These are phyloP conservation scores for Lontra canadensis DNA, from an alignment of 2,113 vertebrate species.

Conservation along the genomic window DNA sequence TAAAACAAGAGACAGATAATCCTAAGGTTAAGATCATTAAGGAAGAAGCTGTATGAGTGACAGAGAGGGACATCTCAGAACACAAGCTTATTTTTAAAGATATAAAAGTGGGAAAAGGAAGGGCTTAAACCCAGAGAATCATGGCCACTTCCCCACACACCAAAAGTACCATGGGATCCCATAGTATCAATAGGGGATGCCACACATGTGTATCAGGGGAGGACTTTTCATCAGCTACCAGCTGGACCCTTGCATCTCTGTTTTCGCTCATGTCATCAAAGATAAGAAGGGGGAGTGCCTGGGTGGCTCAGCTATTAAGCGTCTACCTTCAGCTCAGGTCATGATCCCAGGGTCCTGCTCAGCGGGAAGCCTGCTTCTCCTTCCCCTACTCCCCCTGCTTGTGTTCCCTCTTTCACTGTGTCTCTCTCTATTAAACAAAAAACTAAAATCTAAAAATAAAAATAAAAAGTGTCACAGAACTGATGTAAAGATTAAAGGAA, in stretches of 20 bases:
- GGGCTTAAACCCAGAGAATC: not conserved
- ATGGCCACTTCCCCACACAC: not conserved
- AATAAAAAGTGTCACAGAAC: not conserved
- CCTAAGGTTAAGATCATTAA: not conserved
- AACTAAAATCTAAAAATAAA: not conserved
- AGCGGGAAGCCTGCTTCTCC: too few species aligned
- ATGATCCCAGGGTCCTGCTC: too few species aligned
- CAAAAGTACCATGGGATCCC: not conserved
- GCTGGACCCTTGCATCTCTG: not conserved
- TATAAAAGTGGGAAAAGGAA: not conserved
- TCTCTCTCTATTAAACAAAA: too few species aligned
- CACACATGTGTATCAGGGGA: not conserved
- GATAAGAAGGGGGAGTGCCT: not conserved
- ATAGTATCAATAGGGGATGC: too few species aligned
- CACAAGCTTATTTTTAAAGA: not conserved
- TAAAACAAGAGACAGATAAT: not conserved
- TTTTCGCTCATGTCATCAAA: not conserved
- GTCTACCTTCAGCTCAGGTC: too few species aligned
- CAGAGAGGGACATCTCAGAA: not conserved
- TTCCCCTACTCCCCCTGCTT: too few species aligned
- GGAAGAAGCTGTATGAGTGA: not conserved
- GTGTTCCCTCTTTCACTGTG: too few species aligned
- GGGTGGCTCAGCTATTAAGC: too few species aligned
- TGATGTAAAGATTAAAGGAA: not conserved
- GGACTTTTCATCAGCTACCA: not conserved